These are phyloP conservation scores for Tympanuchus pallidicinctus DNA, from an alignment of 2,113 vertebrate genomes.

Conservation along the genomic window DNA sequence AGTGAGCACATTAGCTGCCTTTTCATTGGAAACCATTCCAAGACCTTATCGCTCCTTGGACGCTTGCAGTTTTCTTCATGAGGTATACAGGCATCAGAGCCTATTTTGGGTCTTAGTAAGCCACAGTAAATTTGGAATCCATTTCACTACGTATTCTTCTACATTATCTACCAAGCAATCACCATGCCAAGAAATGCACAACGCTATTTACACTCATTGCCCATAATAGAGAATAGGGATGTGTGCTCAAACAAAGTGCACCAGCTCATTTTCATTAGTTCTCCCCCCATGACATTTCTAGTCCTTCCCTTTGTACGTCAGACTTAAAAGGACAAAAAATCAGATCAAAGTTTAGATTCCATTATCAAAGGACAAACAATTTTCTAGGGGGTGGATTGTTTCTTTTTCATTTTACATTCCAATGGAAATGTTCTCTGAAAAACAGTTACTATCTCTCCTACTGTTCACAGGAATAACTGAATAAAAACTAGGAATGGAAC, in stretches of 20 bases:
- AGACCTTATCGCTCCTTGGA: not conserved
- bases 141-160: not conserved
- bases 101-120: not conserved
- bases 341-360: not conserved
- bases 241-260: not conserved
- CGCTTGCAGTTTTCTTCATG: not conserved
- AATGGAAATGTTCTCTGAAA: not conserved
- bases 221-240: not conserved
- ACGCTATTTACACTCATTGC: rapidly evolving
- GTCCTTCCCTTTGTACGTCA: not conserved
- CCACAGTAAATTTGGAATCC: not conserved
- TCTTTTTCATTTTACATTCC: not conserved
- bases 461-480: not conserved
- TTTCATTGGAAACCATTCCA: not conserved
- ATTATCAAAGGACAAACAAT: not conserved
- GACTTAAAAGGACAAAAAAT: not conserved
- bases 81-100: not conserved
- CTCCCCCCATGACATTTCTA: not conserved
- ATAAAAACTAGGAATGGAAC: not conserved
- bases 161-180: not conserved
- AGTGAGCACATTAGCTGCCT: not conserved
- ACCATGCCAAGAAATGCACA: not conserved
- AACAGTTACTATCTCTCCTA: not conserved
- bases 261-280: not conserved
- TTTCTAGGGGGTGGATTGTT: not conserved